Conservation (phyloP, 1,140 invertebrate genomes). For the Orchestia grillus region DNA sequence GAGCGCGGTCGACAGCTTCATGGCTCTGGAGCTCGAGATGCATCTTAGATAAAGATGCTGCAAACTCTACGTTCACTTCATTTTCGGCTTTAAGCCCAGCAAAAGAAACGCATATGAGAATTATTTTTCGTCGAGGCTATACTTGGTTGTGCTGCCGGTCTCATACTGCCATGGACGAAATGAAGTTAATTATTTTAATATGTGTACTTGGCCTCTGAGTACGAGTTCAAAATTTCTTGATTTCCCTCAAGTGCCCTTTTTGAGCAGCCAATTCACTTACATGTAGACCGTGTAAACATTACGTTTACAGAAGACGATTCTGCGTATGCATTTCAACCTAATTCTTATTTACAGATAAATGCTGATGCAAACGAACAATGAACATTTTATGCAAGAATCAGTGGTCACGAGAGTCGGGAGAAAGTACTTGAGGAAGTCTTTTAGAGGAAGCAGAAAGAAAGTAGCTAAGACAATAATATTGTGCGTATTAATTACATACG, state of each 20-base stretch:
- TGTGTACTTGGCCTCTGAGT: background rate
- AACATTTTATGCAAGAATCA: background rate
- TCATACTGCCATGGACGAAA: background rate
- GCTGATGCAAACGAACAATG: background rate
- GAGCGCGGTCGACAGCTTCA: background rate
- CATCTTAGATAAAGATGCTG: background rate
- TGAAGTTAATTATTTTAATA: background rate
- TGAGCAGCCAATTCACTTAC: too few species aligned
- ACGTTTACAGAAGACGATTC: background rate
- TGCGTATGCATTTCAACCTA: background rate
- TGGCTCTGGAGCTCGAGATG: slow-evolving; percentile 1
- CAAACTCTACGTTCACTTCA: background rate
- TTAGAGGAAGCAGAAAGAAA: background rate
- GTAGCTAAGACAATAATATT: background rate
- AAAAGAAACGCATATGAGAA: background rate
- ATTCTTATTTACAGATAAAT: background rate
- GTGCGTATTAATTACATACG: background rate
- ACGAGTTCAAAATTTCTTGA: background rate
- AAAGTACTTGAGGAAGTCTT: background rate
- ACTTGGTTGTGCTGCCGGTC: background rate
- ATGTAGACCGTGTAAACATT: background rate
- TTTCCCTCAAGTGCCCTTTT: background rate
- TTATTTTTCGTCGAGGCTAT: background rate
- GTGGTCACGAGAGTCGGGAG: background rate
- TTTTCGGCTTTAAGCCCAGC: background rate